These are phyloP conservation scores for Pangasius krempfi DNA, from an alignment of 2,797 vertebrate genomes.

Conservation along the genomic window DNA sequence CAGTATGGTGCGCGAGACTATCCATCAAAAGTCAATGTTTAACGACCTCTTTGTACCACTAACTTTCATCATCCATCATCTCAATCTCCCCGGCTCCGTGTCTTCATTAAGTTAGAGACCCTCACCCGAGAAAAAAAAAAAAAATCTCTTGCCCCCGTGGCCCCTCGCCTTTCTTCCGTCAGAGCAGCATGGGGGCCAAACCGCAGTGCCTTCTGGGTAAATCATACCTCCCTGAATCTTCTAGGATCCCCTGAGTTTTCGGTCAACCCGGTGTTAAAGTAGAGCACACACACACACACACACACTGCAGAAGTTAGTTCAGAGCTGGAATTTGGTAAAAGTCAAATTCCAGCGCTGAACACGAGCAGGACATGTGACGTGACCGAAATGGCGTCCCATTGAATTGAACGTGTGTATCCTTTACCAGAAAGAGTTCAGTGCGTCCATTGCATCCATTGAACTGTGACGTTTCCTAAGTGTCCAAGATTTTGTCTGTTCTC, in stretches of 20 bases:
- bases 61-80: conserved; percentile 80
- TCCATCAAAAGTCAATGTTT: conserved; percentile 84
- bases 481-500: no score
- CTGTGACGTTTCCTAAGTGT: background rate
- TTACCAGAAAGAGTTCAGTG: background rate
- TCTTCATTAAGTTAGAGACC: conserved; percentile 46
- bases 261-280: background rate
- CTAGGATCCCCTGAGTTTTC: background rate
- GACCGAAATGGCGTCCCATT: background rate
- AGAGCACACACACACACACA: background rate
- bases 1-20: conserved; percentile 72
- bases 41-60: conserved; percentile 75
- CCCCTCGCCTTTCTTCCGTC: conserved; percentile 39
- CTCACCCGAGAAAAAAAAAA: conserved; percentile 46
- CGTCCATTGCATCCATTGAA: background rate
- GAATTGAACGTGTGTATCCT: background rate
- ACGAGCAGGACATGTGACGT: background rate
- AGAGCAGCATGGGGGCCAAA: conserved; percentile 46
- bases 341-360: background rate
- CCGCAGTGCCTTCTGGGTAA: conserved; percentile 21
- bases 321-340: background rate
- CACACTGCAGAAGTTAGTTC: background rate
- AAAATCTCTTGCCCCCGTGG: conserved; percentile 50
- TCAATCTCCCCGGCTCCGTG: conserved; percentile 32
- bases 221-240: background rate